Base-by-base conservation (phyloP, 2,797 vertebrate genomes). In the Epinephelus malabaricus region DNA sequence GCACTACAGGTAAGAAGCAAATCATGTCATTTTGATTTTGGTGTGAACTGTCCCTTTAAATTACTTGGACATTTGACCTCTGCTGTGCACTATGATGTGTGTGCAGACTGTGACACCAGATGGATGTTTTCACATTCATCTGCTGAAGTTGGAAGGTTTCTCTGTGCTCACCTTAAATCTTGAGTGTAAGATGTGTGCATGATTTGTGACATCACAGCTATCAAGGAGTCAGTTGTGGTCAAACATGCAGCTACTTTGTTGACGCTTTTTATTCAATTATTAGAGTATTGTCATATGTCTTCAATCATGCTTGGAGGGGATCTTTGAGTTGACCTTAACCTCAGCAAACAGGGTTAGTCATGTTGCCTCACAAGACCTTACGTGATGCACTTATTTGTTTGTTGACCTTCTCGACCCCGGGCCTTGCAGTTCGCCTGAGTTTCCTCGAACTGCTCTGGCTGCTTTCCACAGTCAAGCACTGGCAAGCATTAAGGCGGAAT, bases 351-450 rank as follows among this genome's bases (percentile, higher is more conserved):
- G 65, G 54, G 45, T 72, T 53, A 58, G 4, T 54, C 27, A 1
- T 53, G 76, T 87, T 81, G 83, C 68, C 80, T 86, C 62, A 60
- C 62, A 75, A 72, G 86, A 74, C 65, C 60, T 64, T 60, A 65
- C 63, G 34, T 63, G 47, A 86, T 67, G 83, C 45, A 78, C 67
- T 79, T 68, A 25, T 73, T 71, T 84, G 68, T 88, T 80, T 81
- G 73, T 69, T 82, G 83, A 88, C 79, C 82, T 84, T 82, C 25
- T 49, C 76, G 77, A 83, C 78, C 85, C 45, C 59, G 3, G 73
- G 51, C 61, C 62, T 62, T 19, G 43, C 40, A 64, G 53, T 76
- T 81, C 21, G 43, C 9, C 51, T 61, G 56, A 61, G 59, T 73
- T 89, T 74, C 51, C 73, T 69, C 64, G 45, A 49, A 78, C 78